Evolutionary conservation across 92 coral and sea anemone species (phyloP).

Genomic region (Porites evermanni): DNA sequence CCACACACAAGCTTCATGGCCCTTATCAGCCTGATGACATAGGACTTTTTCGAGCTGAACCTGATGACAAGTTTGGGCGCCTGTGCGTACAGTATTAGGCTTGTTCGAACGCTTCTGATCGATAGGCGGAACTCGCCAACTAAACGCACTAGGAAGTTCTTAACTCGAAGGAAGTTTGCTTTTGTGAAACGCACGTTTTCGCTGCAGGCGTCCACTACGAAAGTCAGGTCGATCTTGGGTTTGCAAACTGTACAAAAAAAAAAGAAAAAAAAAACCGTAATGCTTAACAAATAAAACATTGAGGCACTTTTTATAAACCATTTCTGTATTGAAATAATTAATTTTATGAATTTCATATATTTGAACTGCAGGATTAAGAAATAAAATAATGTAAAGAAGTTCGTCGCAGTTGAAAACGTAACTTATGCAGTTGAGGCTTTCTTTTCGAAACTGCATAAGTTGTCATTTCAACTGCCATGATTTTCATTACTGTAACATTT

Average conservation of each 20-base stretch:
- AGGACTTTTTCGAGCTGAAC: conserved; percentile 58
- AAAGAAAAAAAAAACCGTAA: not conserved
- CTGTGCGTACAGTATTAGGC: conserved; percentile 75
- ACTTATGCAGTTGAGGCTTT: too few relatives aligned
- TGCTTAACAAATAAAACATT: too few relatives aligned
- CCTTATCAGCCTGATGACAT: conserved; percentile 55
- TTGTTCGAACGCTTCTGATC: conserved; percentile 76
- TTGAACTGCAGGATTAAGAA: too few relatives aligned
- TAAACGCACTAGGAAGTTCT: conserved; percentile 76
- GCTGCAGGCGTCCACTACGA: conserved; percentile 82
- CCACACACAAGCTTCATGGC: conserved; percentile 76
- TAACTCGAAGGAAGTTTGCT: conserved; percentile 80
- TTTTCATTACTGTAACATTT: too few relatives aligned
- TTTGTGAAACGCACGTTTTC: conserved; percentile 73
- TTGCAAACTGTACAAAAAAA: conserved; percentile 69
- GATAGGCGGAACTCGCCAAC: conserved; percentile 73
- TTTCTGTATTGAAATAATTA: too few relatives aligned
- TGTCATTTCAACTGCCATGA: too few relatives aligned
- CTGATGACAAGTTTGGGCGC: conserved; percentile 56
- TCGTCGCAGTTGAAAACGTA: too few relatives aligned
- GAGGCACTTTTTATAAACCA: too few relatives aligned
- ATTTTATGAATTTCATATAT: too few relatives aligned
- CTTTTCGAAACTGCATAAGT: too few relatives aligned
- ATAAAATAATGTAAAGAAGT: too few relatives aligned
- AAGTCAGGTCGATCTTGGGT: conserved; percentile 75